Evolutionary conservation across 2,888 invertebrate genomes (phyloP).

Genomic region (Griposia aprilina): DNA sequence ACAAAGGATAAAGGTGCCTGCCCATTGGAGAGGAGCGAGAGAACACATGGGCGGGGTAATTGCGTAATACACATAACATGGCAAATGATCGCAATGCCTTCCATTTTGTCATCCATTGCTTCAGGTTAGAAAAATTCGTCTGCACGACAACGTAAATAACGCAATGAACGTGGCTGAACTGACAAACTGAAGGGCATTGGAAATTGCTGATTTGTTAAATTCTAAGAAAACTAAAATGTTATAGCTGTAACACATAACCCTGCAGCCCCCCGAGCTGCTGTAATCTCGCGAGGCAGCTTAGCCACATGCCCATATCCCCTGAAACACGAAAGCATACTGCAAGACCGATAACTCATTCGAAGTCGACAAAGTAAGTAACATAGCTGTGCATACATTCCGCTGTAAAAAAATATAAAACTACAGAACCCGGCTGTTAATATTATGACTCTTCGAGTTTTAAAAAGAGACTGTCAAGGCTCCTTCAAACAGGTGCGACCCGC

Average conservation of each 20-base stretch:
- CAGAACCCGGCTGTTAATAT: not conserved
- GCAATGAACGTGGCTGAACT: not conserved
- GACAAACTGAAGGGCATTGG: not conserved
- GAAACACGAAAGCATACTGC: not conserved
- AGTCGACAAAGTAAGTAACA: not conserved
- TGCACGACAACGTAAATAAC: not conserved
- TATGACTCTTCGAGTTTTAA: not conserved
- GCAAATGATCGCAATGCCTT: not conserved
- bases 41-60: not conserved
- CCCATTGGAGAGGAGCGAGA: not conserved
- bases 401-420: not conserved
- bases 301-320: no score
- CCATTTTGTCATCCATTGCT: not conserved
- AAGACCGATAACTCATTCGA: not conserved
- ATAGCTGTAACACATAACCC: no score
- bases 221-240: not conserved
- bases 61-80: no score
- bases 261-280: no score
- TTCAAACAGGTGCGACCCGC: no score
- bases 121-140: not conserved
- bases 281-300: not conserved
- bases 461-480: not conserved
- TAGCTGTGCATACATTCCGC: not conserved
- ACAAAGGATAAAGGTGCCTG: not conserved
- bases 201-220: not conserved